Evolutionary conservation across 1,140 invertebrate genomes (phyloP).

Genomic region (Chironomus tepperi): DNA sequence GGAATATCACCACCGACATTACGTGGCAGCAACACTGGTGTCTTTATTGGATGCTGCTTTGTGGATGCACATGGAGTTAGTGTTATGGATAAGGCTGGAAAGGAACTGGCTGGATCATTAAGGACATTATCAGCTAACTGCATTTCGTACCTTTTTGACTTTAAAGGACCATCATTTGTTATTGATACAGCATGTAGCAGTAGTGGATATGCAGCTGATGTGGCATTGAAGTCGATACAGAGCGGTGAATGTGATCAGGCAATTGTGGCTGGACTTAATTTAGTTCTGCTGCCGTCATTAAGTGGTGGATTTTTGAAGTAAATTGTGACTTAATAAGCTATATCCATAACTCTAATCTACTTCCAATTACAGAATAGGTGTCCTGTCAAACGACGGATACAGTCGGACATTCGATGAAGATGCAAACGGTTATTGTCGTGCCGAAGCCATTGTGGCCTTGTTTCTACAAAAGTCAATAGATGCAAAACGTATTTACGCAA

Average conservation of each 20-base stretch:
- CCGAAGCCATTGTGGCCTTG: slow-evolving; percentile 48
- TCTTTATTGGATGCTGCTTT: slow-evolving; percentile 50
- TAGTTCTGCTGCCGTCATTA: slow-evolving; percentile 29
- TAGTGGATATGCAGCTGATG: slow-evolving; percentile 33
- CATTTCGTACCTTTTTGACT: slow-evolving; percentile 41
- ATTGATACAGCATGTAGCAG: slow-evolving; percentile 79
- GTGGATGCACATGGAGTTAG: background rate
- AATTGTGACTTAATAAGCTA: no score
- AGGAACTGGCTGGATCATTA: slow-evolving; percentile 28
- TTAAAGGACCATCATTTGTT: slow-evolving; percentile 62
- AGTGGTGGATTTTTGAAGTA: background rate
- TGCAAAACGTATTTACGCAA: slow-evolving; percentile 50
- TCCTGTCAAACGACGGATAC: slow-evolving; percentile 39
- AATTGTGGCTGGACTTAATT: slow-evolving; percentile 26
- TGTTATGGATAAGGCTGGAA: slow-evolving; percentile 1
- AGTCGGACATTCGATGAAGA: slow-evolving; percentile 55
- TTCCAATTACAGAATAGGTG: no score
- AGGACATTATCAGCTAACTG: slow-evolving; percentile 31
- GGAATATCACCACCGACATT: slow-evolving; percentile 56
- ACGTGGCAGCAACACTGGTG: slow-evolving; percentile 72
- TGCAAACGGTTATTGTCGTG: slow-evolving; percentile 52
- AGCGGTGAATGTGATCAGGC: slow-evolving; percentile 16
- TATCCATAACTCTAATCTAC: no score
- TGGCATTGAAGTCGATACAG: background rate
- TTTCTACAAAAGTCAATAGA: slow-evolving; percentile 46